Evolutionary conservation across 2,888 invertebrate genomes (phyloP), one percentile per base, ranked within the genome.

Genomic region (Melipona bicolor): DNA sequence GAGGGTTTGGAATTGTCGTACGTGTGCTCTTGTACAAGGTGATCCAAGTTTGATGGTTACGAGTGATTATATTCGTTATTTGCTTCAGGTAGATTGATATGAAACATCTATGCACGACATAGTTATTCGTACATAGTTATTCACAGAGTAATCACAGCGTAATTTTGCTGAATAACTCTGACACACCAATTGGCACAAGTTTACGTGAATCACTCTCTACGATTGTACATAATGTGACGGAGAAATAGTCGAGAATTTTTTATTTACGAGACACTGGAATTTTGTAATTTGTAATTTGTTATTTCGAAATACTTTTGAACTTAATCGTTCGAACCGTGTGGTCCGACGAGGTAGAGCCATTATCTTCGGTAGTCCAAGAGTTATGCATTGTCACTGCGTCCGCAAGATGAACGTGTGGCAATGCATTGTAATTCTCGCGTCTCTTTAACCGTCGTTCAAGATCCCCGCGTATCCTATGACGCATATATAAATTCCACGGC

Each of bases 401-500:
- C 36, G 56, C 17, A 68, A 52, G 68, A 75, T 59, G 78, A 72
- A 61, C 52, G 72, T 32, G 77, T 61, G 64, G 69, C 80, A 32
- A 75, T 78, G 81, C 85, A 84, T 84, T 85, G 79, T 81, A 79
- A 85, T 81, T 84, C 81, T 73, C 80, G 52, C 71, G 67, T 77
- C 74, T 74, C 81, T 85, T 85, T 78, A 81, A 85, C 59, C 64
- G 52, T 69, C 69, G 61, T 27, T 61, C 65, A 70, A 76, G 81
- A 75, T 65, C 56, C 69, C 49, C 76, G 81, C 71, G 54, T 56
- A 71, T 27, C 27, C 72, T 76, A 76, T 85, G 85, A 85, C 85
- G 85, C 84, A 85, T 84, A 85, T 81, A 85, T 81, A 67, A 79
- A 85, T 84, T 81, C 84, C 78, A 76, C 69, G 64, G 21, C 64